phyloP scores from a whole-genome alignment of 92 coral and sea anemone genomes.

The Porites lobata region DNA sequence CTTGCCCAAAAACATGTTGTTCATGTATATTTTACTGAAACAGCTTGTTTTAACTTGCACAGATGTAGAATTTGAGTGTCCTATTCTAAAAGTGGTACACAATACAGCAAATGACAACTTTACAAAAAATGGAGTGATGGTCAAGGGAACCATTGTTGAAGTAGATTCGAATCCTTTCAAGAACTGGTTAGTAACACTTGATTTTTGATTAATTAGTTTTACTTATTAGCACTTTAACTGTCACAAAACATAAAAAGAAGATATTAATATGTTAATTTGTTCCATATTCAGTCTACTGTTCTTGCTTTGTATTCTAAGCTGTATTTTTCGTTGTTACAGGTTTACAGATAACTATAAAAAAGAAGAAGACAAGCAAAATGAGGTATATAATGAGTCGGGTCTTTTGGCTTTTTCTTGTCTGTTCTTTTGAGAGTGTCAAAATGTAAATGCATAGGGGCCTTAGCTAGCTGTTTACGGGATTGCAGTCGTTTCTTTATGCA shows the following conservation, averaged over 20 bases:
- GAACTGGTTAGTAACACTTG: slow-evolving; percentile 62
- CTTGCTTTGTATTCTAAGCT: not conserved
- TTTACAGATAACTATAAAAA: slow-evolving; percentile 6
- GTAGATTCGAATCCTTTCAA: slow-evolving; percentile 83
- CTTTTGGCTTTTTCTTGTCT: not conserved
- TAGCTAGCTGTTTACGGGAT: too few species aligned
- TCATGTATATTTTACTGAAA: not conserved
- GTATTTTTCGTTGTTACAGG: not conserved
- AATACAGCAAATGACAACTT: slow-evolving; percentile 87
- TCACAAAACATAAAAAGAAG: too few species aligned
- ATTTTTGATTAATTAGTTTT: not conserved
- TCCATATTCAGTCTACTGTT: too few species aligned
- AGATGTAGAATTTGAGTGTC: slow-evolving; percentile 86
- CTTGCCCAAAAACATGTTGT: too few species aligned
- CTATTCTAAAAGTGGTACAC: slow-evolving; percentile 84
- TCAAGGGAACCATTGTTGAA: slow-evolving; percentile 94
- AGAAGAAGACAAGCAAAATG: not conserved
- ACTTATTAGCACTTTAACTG: too few species aligned
- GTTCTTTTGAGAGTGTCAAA: not conserved
- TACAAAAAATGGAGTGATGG: slow-evolving; percentile 84
- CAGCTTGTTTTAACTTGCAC: not conserved
- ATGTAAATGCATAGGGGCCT: too few species aligned
- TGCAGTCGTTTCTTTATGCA: too few species aligned
- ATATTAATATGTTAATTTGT: too few species aligned
- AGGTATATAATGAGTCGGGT: not conserved